Percentiles rank a stretch among this genome's conserved stretches.
phyloP scores from a whole-genome alignment of 2,113 vertebrate species.

The human (Homo sapiens) region GRCh38 chr19:1761501-1762000 shows the following conservation, averaged over 20 bases:
- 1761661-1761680: slow-evolving; percentile 70
- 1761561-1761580: background rate
- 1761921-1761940: background rate
- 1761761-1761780: background rate
- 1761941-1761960: background rate
- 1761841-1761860: background rate
- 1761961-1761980: background rate
- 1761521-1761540: background rate
- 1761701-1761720: background rate
- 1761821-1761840: rapidly evolving
- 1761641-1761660: slow-evolving; percentile 24
- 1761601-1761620: background rate
- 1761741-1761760: background rate
- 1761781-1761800: slow-evolving; percentile 24
- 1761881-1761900: background rate
- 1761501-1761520: rapidly evolving
- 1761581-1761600: background rate
- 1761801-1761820: rapidly evolving
- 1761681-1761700: slow-evolving; percentile 47
- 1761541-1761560: background rate
- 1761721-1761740: background rate
- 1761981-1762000: background rate
- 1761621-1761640: background rate
- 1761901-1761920: background rate
- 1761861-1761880: background rate